Evolutionary conservation across 2,888 invertebrate genomes (phyloP).

Genomic region (Xylocampa areola): DNA sequence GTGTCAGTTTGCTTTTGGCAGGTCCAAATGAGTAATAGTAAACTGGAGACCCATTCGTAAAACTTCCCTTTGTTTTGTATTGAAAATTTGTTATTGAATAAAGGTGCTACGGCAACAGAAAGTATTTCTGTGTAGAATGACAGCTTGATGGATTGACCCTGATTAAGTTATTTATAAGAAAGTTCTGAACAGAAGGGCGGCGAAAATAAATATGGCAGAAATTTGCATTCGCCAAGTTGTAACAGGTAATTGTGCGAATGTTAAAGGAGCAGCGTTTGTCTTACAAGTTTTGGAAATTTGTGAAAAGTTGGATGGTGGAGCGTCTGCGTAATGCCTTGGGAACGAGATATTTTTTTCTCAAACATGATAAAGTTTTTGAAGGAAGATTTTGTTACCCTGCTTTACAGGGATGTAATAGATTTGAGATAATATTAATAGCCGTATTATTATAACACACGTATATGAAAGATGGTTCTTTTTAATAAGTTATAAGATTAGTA

Average conservation of each 20-base stretch:
- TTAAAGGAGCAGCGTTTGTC: slow-evolving; percentile 61
- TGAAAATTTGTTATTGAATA: slow-evolving; percentile 66
- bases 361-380: slow-evolving; percentile 58
- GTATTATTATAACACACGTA: too few relatives aligned
- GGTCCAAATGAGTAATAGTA: slow-evolving; percentile 71
- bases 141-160: slow-evolving; percentile 75
- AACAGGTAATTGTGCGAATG: slow-evolving; percentile 61
- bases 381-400: slow-evolving; percentile 48
- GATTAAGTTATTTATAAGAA: slow-evolving; percentile 69
- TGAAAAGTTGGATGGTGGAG: slow-evolving; percentile 58
- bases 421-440: slow-evolving; percentile 29
- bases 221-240: slow-evolving; percentile 61
- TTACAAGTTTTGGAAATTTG: slow-evolving; percentile 62
- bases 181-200: slow-evolving; percentile 59
- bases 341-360: slow-evolving; percentile 58
- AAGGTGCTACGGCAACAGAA: slow-evolving; percentile 62
- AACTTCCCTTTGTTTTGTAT: slow-evolving; percentile 66
- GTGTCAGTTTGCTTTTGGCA: slow-evolving; percentile 62
- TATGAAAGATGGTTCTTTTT: background rate
- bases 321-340: slow-evolving; percentile 57
- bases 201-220: slow-evolving; percentile 60
- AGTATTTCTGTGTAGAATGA: slow-evolving; percentile 69
- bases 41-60: slow-evolving; percentile 67
- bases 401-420: slow-evolving; percentile 50
- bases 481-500: background rate